Evolutionary conservation across 2,113 vertebrate species (phyloP).

Genomic region (Pluvianellus socialis): DNA sequence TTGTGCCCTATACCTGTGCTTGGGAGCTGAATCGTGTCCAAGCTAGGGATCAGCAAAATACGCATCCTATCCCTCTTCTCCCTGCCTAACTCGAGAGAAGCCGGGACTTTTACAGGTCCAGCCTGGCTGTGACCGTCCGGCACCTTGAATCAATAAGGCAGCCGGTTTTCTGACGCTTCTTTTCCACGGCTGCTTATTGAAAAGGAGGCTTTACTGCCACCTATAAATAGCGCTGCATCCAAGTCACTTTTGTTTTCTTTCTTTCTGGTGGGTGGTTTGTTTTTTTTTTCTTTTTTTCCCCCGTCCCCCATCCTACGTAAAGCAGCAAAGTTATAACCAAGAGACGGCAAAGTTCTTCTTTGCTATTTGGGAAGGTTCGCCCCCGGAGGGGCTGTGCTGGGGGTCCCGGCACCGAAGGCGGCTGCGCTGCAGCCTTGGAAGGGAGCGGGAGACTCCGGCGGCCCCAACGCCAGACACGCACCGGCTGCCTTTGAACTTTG

Average conservation of each 20-base stretch:
- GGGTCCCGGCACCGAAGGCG: neutral
- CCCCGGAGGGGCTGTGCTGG: neutral
- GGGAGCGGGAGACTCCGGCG: neutral
- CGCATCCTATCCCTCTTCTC: neutral
- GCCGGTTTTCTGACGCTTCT: conserved; percentile 1
- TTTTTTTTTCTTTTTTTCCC: too few relatives aligned
- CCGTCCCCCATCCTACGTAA: neutral
- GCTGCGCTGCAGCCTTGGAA: neutral
- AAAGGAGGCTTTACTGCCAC: conserved; percentile 59
- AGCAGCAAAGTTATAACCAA: conserved; percentile 22
- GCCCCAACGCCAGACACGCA: neutral
- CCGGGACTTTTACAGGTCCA: neutral
- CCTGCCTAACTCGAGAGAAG: neutral
- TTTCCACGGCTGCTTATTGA: conserved; percentile 13
- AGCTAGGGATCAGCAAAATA: neutral
- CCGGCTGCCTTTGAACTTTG: conserved; percentile 45
- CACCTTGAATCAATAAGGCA: conserved; percentile 1
- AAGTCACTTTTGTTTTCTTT: neutral
- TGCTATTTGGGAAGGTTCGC: neutral
- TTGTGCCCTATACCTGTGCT: neutral
- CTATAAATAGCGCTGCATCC: conserved; percentile 54
- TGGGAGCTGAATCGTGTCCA: neutral
- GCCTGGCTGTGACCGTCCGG: neutral
- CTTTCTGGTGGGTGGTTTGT: too few relatives aligned
- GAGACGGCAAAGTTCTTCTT: neutral